A percentile compares a stretch with the other conserved stretches of the same genome.
phyloP scores from a whole-genome alignment of 2,797 vertebrate genomes.

The Falco columbarius region DNA sequence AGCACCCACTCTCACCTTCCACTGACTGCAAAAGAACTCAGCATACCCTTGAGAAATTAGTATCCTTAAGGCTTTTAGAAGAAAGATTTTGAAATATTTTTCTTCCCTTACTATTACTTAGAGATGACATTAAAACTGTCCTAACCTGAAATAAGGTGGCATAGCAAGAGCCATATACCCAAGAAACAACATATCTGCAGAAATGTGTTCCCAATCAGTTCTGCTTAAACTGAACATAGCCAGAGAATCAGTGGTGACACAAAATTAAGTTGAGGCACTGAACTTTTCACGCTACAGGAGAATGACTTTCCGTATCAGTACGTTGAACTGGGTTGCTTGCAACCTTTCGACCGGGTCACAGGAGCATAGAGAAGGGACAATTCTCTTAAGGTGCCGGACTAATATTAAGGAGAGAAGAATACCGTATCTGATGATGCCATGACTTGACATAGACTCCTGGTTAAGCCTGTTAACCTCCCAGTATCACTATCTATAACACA shows the following conservation, averaged over 20 bases:
- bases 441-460: no score
- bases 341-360: not conserved
- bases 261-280: not conserved
- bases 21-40: not conserved
- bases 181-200: not conserved
- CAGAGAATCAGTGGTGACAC: not conserved
- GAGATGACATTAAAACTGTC: not conserved
- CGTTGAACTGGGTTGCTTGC: not conserved
- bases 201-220: not conserved
- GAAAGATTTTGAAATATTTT: not conserved
- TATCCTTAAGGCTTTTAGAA: not conserved
- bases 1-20: not conserved
- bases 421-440: accelerated
- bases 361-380: not conserved
- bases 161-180: not conserved
- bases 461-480: not conserved
- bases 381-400: not conserved
- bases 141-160: not conserved
- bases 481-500: not conserved
- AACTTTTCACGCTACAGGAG: not conserved
- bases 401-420: not conserved
- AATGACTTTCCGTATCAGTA: not conserved
- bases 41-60: not conserved
- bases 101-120: not conserved
- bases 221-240: not conserved